Evolutionary conservation across 1,140 invertebrate genomes (phyloP).

Genomic region (Parapsyche elsis): DNA sequence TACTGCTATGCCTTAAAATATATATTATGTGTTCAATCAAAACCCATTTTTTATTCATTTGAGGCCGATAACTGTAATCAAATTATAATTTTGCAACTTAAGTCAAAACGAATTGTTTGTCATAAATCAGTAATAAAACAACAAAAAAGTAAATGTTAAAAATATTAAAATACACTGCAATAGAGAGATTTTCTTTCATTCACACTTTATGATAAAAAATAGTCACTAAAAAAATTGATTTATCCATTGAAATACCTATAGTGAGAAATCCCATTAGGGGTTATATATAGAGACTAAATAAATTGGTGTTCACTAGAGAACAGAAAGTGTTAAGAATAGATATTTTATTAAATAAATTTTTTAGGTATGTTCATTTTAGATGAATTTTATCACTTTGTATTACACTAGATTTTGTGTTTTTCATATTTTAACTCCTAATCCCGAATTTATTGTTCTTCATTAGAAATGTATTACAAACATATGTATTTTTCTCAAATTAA

Average conservation of each 20-base stretch:
- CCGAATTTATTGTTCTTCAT: not conserved
- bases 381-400: slow-evolving; percentile 40
- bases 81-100: too few relatives aligned
- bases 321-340: slow-evolving; percentile 49
- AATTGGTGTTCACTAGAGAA: slow-evolving; percentile 55
- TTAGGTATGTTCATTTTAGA: slow-evolving; percentile 55
- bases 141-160: too few relatives aligned
- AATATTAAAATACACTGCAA: too few relatives aligned
- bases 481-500: slow-evolving; percentile 10
- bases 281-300: slow-evolving; percentile 52
- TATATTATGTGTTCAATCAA: too few relatives aligned
- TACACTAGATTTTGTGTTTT: slow-evolving; percentile 41
- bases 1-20: too few relatives aligned
- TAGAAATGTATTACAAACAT: not conserved
- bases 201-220: not conserved
- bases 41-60: too few relatives aligned
- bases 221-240: slow-evolving; percentile 20
- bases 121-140: too few relatives aligned
- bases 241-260: slow-evolving; percentile 49
- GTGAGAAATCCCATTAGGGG: slow-evolving; percentile 56
- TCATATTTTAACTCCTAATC: slow-evolving; percentile 27
- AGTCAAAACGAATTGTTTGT: too few relatives aligned
- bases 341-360: slow-evolving; percentile 53
- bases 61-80: too few relatives aligned
- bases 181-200: too few relatives aligned